Base-by-base conservation (phyloP, 2,888 invertebrate species). In the Crioceris asparagi region DNA sequence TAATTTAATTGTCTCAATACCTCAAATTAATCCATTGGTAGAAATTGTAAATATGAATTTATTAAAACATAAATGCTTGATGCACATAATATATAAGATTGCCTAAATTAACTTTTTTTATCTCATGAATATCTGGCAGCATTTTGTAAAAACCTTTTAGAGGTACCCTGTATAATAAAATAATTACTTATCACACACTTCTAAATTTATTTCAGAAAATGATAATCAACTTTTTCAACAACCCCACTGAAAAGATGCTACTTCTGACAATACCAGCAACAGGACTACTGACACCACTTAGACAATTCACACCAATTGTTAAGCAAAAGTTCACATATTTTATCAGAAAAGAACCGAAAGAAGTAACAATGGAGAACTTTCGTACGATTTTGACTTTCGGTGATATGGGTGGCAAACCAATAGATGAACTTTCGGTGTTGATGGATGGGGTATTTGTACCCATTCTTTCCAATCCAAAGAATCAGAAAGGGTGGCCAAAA, bases 271-370 rank as follows among this genome's bases (percentile, higher is more conserved):
- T 82, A 48, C 75, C 74, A 40, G 51, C 73, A 0, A 71, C 74
- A 0, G 80, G 82, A 0, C 47, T 72, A 43, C 64, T 91, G n/a
- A 67, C 74, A 2, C 82, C 84, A 2, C 59, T 74, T 1, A 67
- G 69, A 7, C 65, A 66, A 5, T 85, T 82, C 51, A 80, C 79
- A 2, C 52, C 70, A 1, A 62, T 69, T 27, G 66, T 72, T 17
- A 76, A 74, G 52, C 68, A 72, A 8, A 87, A 86, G 65, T 69
- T 76, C 35, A 68, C 77, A 0, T 93, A 88, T 59, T 91, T 92
- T 57, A 69, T 87, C 18, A 78, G 84, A 50, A 77, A 73, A 46
- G 55, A 62, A 3, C 69, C 73, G 5, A 74, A 72, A 3, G 68
- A 68, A 35, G 66, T 92, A 6, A 77, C 77, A 0, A 71, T 66